Evolutionary conservation across 2,113 vertebrate genomes (phyloP), one percentile per base, ranked within the genome.

Genomic region (Pseudonaja textilis): DNA sequence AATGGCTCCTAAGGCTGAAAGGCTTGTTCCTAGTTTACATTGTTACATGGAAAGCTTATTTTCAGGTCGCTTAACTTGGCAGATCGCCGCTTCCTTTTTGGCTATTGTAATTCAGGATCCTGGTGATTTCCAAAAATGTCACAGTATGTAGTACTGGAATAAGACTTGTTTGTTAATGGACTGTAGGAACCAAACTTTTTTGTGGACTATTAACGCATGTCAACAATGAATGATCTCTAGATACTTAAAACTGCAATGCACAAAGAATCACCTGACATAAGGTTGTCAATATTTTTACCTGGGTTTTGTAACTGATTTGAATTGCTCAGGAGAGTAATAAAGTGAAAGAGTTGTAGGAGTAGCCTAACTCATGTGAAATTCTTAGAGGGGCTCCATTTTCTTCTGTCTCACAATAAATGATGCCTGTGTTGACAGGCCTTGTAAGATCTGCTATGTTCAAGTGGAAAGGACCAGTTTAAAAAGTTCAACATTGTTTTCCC

Each of bases 401-500:
- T 92, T 88, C 45, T 92, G 94, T 29, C 0, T 93, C 88, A 93
- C 93, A 92, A 50, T 95, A 95, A 94, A 94, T 94, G 93, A 91
- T 90, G 90, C 90, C 96, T 94, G 90, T 89, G 90, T 54, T 95
- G 93, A 94, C 92, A 96, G 89, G 34, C 34, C 34, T 89, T 85
- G 91, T 81, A 96, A 92, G 92, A 95, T 94, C 92, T 92, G 93
- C 85, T 93, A 9, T 88, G 50, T 61, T 12, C 0, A 2, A 91
- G 87, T 89, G 69, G 94, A 97, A 92, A 42, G 85, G 61, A 87
- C 85, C 74, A 3, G 54, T 91, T 45, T 39, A 22, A 90, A 54
- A 87, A 69, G 34, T 93, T 90, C 89, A 42, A 52, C 86, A 47
- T 93, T 94, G 94, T 95, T 95, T 96, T 91, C 94, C 92, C 9